Conservation (phyloP, 2,113 vertebrate species). For the Tachycineta bicolor region DNA sequence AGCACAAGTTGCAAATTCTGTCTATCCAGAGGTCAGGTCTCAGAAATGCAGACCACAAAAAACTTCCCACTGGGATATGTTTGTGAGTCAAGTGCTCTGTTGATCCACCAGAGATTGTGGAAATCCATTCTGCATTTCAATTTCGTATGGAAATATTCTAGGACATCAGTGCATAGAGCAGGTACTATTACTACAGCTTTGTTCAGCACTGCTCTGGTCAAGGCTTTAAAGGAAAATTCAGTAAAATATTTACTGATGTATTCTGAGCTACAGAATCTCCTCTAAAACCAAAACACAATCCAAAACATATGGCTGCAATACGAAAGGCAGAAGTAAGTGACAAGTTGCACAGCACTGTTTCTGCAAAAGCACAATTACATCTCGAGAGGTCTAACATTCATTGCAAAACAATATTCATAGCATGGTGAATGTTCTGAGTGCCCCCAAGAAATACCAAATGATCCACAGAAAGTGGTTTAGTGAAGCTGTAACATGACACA, state of each 20-base stretch:
- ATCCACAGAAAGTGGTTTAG: not conserved
- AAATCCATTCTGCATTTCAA: not conserved
- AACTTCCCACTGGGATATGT: not conserved
- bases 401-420: not conserved
- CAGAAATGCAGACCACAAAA: not conserved
- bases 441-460: not conserved
- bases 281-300: not conserved
- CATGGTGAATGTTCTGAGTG: not conserved
- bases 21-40: not conserved
- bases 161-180: not conserved
- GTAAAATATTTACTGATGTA: not conserved
- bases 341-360: not conserved
- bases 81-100: not conserved
- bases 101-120: not conserved
- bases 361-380: not conserved
- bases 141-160: not conserved
- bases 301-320: not conserved
- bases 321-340: not conserved
- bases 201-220: not conserved
- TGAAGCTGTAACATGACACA: not conserved
- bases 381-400: not conserved
- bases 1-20: not conserved
- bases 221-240: not conserved
- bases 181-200: not conserved
- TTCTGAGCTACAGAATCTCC: not conserved